Base-by-base conservation (phyloP, 2,113 vertebrate species). In the Oophaga pumilio region DNA sequence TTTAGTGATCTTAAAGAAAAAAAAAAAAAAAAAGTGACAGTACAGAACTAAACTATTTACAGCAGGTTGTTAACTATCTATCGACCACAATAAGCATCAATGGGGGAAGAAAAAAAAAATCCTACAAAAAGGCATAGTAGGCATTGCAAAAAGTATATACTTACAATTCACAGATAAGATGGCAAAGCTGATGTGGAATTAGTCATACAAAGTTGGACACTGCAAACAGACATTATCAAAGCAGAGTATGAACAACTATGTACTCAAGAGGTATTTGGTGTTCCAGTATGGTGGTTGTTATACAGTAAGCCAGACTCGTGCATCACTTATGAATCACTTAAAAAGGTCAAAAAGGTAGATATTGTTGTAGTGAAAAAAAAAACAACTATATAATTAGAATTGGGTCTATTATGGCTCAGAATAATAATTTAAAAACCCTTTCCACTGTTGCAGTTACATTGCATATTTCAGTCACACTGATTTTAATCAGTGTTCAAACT, bases 381-480 rank as follows among this genome's bases (percentile, higher is more conserved):
- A 57, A 17, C 62, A 62, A 60, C 28, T n/a, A 13, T 66, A 69
- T 83, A 49, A 83, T 68, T 15, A 14, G 22, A 59, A 33, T 43
- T 43, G 66, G 86, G 50, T 87, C 69, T 77, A 66, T 4, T 83
- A 88, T 76, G 87, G 81, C 79, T 87, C 86, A 87, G 28, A 80
- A 68, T 84, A 66, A 76, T 22, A 53, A 76, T 76, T 64, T 86
- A 13, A 86, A 26, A 86, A 87, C 59, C 69, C 17, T 81, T 76
- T 87, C 73, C 57, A 84, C 66, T 77, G 59, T 76, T 82, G 80
- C 71, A 26, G 60, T 76, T 83, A 66, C 43, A 82, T 83, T 88
- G 71, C 87, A 88, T 84, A 88, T 88, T 84, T 88, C 79, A 87
- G 79, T 88, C 71, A 88, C 57, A 33, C 57, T 76, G n/a, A 76